Conservation (phyloP, 2,113 vertebrate genomes). For the Okapia johnstoni region DNA sequence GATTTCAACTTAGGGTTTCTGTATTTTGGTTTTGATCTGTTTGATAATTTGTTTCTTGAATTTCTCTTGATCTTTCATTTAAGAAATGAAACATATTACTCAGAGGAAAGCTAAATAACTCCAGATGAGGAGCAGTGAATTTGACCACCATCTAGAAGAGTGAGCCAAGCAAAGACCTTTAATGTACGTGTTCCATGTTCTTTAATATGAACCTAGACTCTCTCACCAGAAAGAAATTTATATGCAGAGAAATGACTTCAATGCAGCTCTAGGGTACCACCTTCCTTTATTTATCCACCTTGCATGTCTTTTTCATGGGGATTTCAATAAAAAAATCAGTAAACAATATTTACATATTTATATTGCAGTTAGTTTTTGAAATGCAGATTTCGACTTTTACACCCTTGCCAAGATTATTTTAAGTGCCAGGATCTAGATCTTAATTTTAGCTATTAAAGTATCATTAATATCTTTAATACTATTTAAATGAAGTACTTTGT, state of each 20-base stretch:
- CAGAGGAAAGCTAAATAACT: not conserved
- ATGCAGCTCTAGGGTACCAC: not conserved
- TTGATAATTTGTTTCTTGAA: not conserved
- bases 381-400: not conserved
- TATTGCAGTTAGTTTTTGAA: not conserved
- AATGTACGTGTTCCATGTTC: accelerated
- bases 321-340: not conserved
- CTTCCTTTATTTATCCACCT: not conserved
- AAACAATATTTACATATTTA: not conserved
- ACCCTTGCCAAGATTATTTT: not conserved
- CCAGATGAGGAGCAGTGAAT: not conserved
- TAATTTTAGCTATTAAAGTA: not conserved
- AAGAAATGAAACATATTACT: not conserved
- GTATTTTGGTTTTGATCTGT: not conserved
- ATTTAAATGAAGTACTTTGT: not conserved
- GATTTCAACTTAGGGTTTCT: not conserved
- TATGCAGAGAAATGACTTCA: not conserved
- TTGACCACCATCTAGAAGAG: not conserved
- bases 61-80: not conserved
- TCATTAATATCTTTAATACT: not conserved
- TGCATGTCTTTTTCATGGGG: not conserved
- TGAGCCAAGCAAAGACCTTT: not conserved
- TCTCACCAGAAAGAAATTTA: not conserved
- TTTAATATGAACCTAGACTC: not conserved
- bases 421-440: not conserved